Evolutionary conservation across 2,113 vertebrate genomes (phyloP), one percentile per base, ranked within the genome.

Genomic region (Strix aluco): DNA sequence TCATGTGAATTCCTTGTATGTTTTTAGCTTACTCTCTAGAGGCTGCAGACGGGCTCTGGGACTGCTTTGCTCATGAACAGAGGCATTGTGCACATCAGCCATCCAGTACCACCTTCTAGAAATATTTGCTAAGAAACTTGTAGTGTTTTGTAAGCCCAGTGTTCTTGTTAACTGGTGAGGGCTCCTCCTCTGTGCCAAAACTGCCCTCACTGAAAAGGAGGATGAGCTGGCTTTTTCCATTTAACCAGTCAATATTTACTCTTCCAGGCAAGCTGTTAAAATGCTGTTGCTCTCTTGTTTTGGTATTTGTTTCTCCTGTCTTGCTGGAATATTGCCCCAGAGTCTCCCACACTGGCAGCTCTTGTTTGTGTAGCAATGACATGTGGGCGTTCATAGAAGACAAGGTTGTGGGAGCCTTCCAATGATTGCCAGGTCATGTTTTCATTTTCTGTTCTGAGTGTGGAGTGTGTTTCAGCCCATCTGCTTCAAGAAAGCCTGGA

Each of bases 301-400:
- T 38, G 92, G 34, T 87, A 47, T 93, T 95, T 93, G 94, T 84
- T 93, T 94, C 94, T 93, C 77, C 90, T 91, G 82, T 78, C 88
- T 92, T 16, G 82, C 85, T 97, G 96, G 95, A 95, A 92, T 51
- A 11, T 6, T 47, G 94, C 92, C 95, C 92, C 94, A 21, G 26
- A 78, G 72, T 83, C 92, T 96, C 96, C 95, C 88, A 66, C 88
- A 26, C 86, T 78, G 90, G 94, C 94, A 96, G 96, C 67, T 92
- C 84, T 58, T 83, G 88, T 82, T 81, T 63, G 88, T 66, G 66
- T 82, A 69, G 95, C 73, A n/a, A 10, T n/a, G 81, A 30, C 84
- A 44, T 20, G 81, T 87, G 85, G 93, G 90, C 4, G 92, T 90
- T 80, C 21, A 17, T 58, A 5, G 11, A 32, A 90, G 71, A 69